Conservation (phyloP, 92 coral and sea anemone species). For the Porites rus region DNA sequence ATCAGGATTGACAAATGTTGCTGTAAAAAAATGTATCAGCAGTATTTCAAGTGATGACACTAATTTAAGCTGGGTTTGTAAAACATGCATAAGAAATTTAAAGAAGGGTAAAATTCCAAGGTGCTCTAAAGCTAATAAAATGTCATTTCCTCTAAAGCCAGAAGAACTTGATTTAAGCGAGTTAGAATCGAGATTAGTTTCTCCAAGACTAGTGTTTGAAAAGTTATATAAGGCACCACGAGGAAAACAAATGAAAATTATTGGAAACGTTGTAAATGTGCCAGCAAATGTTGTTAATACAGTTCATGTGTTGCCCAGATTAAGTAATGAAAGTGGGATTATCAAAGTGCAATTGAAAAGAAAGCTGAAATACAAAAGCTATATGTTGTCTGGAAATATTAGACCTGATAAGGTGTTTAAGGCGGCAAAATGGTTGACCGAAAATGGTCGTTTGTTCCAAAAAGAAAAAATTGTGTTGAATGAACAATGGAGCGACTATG, state of each 20-base stretch:
- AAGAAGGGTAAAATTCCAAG: constrained; percentile 51
- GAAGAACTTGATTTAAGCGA: constrained; percentile 10
- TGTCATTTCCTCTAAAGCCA: constrained; percentile 28
- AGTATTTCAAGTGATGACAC: constrained; percentile 5
- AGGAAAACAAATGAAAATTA: constrained; percentile 73
- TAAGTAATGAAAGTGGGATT: constrained; percentile 50
- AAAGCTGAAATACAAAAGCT: constrained; percentile 63
- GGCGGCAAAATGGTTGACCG: constrained; percentile 55
- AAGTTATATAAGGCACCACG: constrained; percentile 68
- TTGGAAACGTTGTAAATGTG: constrained; percentile 47
- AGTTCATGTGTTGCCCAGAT: constrained; percentile 58
- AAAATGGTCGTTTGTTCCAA: constrained; percentile 66
- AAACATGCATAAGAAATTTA: constrained; percentile 51
- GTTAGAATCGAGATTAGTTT: constrained; percentile 30
- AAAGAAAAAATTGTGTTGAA: constrained; percentile 56
- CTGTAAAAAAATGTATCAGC: constrained; percentile 34
- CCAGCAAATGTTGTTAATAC: constrained; percentile 72
- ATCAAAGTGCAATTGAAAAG: constrained; percentile 55
- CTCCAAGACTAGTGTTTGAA: constrained; percentile 52
- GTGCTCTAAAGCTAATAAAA: constrained; percentile 20
- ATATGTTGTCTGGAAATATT: constrained; percentile 51
- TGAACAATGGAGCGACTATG: constrained; percentile 42
- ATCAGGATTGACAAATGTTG: constrained; percentile 10
- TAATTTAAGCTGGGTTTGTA: constrained; percentile 56
- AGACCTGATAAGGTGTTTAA: constrained; percentile 56